phyloP scores from a whole-genome alignment of 1,140 invertebrate genomes.

The Cyclargus thomasi region DNA sequence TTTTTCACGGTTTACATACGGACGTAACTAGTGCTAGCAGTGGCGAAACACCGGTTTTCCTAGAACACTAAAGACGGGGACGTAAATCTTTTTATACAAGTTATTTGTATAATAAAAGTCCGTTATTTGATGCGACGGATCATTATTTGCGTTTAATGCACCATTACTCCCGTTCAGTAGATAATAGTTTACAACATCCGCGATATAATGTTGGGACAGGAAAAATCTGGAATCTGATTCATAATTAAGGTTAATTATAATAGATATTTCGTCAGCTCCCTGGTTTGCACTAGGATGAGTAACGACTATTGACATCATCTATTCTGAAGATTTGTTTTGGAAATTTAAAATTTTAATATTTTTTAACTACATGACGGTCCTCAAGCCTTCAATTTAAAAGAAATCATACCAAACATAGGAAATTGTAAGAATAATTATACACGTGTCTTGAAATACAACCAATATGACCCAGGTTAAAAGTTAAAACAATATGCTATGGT shows the following conservation, averaged over 20 bases:
- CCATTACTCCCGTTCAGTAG: conserved; percentile 35
- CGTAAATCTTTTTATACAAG: conserved; percentile 30
- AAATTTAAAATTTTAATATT: neutral
- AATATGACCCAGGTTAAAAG: neutral
- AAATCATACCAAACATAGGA: too few relatives aligned
- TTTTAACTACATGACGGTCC: too few relatives aligned
- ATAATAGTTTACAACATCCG: conserved; percentile 59
- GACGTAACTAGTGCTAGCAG: conserved; percentile 48
- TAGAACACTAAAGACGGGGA: conserved; percentile 23
- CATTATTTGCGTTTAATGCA: conserved; percentile 42
- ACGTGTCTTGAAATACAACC: neutral
- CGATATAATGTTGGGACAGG: conserved; percentile 35
- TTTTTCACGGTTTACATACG: conserved; percentile 65
- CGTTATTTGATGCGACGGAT: conserved; percentile 25
- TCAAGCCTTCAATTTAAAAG: too few relatives aligned
- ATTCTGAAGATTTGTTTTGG: neutral
- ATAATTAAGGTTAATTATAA: conserved; percentile 11
- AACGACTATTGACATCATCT: neutral
- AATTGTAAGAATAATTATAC: too few relatives aligned
- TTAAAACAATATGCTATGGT: neutral
- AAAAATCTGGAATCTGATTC: conserved; percentile 27
- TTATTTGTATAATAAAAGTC: conserved; percentile 30
- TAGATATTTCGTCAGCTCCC: neutral
- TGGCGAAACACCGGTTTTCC: conserved; percentile 28
- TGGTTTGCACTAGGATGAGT: neutral